phyloP scores from a whole-genome alignment of 2,113 vertebrate species.

The Pygoscelis adeliae region DNA sequence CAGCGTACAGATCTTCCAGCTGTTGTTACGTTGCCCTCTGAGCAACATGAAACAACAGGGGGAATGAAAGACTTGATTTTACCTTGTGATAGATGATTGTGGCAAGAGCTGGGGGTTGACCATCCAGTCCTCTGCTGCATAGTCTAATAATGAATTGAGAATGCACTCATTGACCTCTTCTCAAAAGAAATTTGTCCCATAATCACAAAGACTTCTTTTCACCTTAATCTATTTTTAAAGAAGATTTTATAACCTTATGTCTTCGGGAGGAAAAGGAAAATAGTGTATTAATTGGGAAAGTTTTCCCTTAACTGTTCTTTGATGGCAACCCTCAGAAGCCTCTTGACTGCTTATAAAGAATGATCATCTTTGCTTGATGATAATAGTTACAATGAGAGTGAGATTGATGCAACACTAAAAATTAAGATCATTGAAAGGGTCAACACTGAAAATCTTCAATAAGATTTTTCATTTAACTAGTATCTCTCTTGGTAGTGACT shows the following conservation, averaged over 20 bases:
- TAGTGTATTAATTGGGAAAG: slow-evolving; percentile 16
- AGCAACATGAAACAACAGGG: not conserved
- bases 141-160: slow-evolving; percentile 10
- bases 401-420: not conserved
- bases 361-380: slow-evolving; percentile 14
- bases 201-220: slow-evolving; percentile 22
- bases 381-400: not conserved
- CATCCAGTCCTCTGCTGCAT: not conserved
- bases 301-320: slow-evolving; percentile 17
- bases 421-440: slow-evolving; percentile 8
- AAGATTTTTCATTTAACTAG: slow-evolving; percentile 10
- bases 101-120: not conserved
- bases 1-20: not conserved
- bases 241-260: not conserved
- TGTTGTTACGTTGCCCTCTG: not conserved
- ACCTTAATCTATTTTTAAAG: slow-evolving; percentile 5
- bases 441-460: not conserved
- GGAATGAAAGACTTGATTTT: slow-evolving; percentile 34
- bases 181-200: slow-evolving; percentile 30
- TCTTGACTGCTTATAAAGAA: not conserved
- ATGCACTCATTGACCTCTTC: slow-evolving; percentile 38
- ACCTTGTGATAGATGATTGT: not conserved
- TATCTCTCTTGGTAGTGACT: not conserved
- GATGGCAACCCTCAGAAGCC: not conserved
- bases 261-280: slow-evolving; percentile 16